Evolutionary conservation across 2,113 vertebrate species (phyloP), one percentile per base, ranked within the genome.

Genomic region (Aplodontia rufa): DNA sequence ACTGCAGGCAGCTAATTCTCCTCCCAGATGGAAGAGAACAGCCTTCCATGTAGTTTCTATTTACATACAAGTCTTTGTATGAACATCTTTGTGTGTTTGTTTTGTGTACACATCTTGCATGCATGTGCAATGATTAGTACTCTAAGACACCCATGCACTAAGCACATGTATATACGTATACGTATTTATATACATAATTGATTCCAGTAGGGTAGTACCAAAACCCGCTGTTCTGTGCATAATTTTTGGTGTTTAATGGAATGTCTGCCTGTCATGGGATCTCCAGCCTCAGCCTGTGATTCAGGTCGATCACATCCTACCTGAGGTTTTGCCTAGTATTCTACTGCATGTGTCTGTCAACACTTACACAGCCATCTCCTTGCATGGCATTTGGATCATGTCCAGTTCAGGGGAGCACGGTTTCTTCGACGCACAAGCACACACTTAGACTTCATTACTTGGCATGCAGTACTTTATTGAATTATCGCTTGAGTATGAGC

Each of bases 81-180:
- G 17, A 71, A 3, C 5, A 74, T 66, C 30, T 94, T 24, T 47
- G 6, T 75, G 30, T 75, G 6, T 45, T 75, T 89, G 66, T 66
- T 92, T 8, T 75, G 42, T 76, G 40, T 9, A 42, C 14, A 8
- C 79, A 24, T 53, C 19, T 81, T 62, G 10, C 28, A 37, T 22
- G 5, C 7, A 19, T 69, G 19, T 47, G 4, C 22, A 81, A 58
- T 87, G 87, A 58, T 81, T 19, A 64, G n/a, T 68, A 37, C 55
- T 68, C 0, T 87, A 72, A 69, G 49, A 42, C 16, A 64, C 60
- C n/a, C n/a, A n/a, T n/a, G n/a, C n/a, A n/a, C n/a, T n/a, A n/a
- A n/a, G n/a, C n/a, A n/a, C n/a, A n/a, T n/a, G n/a, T n/a, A 13
- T 51, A 3, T 45, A 2, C 24, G 26, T n/a, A 0, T 4, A 32